A percentile compares a stretch with the other conserved stretches of the same genome.
Evolutionary conservation across 1,140 invertebrate genomes (phyloP).

Genomic region (Nasonia vitripennis): DNA sequence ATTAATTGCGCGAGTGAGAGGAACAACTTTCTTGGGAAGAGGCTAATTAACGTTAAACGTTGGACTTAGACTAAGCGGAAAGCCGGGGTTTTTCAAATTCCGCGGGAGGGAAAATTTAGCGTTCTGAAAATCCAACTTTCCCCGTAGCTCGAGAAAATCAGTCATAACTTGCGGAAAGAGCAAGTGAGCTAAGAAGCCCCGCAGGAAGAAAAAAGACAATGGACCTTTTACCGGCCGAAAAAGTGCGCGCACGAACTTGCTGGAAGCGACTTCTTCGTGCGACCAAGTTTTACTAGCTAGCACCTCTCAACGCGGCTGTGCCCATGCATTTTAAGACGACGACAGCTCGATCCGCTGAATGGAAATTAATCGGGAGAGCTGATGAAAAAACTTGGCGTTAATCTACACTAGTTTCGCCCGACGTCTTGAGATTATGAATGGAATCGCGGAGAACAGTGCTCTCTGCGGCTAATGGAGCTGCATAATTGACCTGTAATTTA

Average conservation of each 20-base stretch:
- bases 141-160: background rate
- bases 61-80: no score
- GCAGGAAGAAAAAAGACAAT: no score
- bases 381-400: conserved; percentile 16
- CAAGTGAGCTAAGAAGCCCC: no score
- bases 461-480: background rate
- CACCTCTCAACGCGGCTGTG: background rate
- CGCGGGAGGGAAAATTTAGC: background rate
- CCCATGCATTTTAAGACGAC: background rate
- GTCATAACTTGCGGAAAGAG: background rate
- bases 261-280: background rate
- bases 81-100: no score
- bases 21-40: background rate
- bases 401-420: background rate
- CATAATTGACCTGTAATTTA: background rate
- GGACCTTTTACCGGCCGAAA: no score
- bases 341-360: background rate
- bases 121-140: background rate
- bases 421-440: background rate
- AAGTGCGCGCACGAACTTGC: background rate
- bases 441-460: background rate
- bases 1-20: background rate
- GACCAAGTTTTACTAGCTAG: background rate
- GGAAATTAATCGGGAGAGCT: background rate
- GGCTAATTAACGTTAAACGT: background rate